phyloP scores from a whole-genome alignment of 2,113 vertebrate species.

The Phocoena phocoena region DNA sequence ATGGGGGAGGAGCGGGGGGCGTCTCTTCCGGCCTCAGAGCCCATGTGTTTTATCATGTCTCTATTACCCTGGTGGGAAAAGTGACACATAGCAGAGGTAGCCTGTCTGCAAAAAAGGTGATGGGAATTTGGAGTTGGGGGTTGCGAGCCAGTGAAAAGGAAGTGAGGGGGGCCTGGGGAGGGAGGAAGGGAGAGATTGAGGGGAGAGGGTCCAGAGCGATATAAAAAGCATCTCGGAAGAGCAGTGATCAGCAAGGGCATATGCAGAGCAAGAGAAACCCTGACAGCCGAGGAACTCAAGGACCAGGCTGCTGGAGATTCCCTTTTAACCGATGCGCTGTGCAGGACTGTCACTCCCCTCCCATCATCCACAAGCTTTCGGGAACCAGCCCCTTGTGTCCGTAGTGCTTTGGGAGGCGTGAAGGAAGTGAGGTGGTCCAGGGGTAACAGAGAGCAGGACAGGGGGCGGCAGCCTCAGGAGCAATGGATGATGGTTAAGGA shows the following conservation, averaged over 20 bases:
- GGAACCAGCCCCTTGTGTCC: not conserved
- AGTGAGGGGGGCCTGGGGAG: accelerated
- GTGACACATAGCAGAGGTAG: not conserved
- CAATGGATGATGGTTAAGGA: not conserved
- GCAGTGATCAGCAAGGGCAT: not conserved
- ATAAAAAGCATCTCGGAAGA: not conserved
- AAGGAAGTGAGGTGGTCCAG: not conserved
- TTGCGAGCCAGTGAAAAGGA: not conserved
- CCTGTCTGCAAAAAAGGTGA: not conserved
- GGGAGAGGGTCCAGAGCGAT: not conserved
- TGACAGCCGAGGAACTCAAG: not conserved
- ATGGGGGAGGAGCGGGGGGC: not conserved
- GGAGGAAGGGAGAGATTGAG: not conserved
- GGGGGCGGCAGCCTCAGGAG: not conserved
- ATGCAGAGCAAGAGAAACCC: not conserved
- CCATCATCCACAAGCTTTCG: not conserved
- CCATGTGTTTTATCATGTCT: not conserved
- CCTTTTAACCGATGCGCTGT: not conserved
- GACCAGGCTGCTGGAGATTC: not conserved
- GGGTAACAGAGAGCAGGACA: no score
- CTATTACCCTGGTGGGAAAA: not conserved
- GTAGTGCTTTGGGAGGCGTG: not conserved
- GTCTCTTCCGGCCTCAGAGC: not conserved
- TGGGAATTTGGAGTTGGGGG: not conserved
- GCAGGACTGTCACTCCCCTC: not conserved